Conservation (phyloP, 1,140 invertebrate species). For the Steinernema khuongi region DNA sequence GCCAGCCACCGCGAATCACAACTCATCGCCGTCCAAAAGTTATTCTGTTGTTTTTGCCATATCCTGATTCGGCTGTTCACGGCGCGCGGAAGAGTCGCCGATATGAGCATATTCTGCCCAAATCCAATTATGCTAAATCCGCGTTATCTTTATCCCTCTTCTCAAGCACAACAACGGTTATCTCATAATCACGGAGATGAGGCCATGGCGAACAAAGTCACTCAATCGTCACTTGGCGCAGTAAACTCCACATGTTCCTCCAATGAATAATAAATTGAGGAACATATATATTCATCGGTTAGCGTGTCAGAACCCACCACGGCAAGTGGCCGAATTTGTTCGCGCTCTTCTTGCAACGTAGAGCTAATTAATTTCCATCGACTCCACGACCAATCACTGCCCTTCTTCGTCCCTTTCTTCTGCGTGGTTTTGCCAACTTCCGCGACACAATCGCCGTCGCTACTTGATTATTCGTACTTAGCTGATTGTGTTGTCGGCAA, state of each 20-base stretch:
- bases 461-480: background rate
- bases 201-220: background rate
- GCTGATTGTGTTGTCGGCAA: background rate
- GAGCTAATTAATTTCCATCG: slow-evolving; percentile 11
- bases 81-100: too few relatives aligned
- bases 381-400: background rate
- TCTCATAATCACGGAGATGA: background rate
- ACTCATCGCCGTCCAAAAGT: too few relatives aligned
- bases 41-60: too few relatives aligned
- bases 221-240: background rate
- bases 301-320: background rate
- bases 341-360: too few relatives aligned
- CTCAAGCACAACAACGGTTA: background rate
- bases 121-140: too few relatives aligned
- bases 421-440: background rate
- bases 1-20: too few relatives aligned
- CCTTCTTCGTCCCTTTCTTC: background rate
- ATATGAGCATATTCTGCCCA: too few relatives aligned
- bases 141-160: too few relatives aligned
- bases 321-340: background rate
- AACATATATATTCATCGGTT: background rate
- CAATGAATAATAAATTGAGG: slow-evolving; percentile 9
- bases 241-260: background rate
- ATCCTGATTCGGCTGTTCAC: too few relatives aligned
- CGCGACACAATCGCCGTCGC: background rate